Evolutionary conservation across 1,140 invertebrate genomes (phyloP), one percentile per base, ranked within the genome.

Genomic region (Tribolium madens): DNA sequence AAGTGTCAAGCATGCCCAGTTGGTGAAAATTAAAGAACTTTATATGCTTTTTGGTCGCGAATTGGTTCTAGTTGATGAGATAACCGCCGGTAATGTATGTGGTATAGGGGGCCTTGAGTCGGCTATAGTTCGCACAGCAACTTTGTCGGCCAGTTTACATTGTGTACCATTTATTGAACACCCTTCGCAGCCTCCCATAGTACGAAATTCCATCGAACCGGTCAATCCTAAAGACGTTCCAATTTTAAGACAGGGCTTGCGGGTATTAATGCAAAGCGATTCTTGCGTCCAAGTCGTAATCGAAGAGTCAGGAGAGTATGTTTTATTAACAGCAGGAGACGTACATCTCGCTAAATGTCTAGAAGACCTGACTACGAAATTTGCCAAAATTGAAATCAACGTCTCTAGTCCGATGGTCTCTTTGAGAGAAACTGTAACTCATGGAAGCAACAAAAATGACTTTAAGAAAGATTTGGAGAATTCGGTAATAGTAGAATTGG

Each of bases 341-440:
- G 96, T 99, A 4, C 98, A 99, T 88, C 88, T 99, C 33, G 95
- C 99, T 84, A 92, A 97, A 81, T 99, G 98, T 88, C 84, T 97
- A 0, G 92, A 95, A 81, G 96, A 98, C 88, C 88, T 99, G 6
- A 90, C 90, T 81, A 87, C 88, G 52, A 90, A 92, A 80, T 98
- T 96, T 88, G 95, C 96, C 0, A 96, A 96, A 85, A 91, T 98
- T 73, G 92, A 96, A 42, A 88, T 99, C 6, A 93, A 93, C 79
- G 96, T 95, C 0, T 99, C 97, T 0, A 92, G 95, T 81, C 98
- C 98, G 0, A 99, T 99, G 79, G 97, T 99, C 1, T 95, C 97
- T 9, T 98, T 99, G 81, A 89, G 96, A 80, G 98, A 99, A 87
- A 99, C 97, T 0, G 57, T 86, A n/a, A 48, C 80, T 9, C 70